Evolutionary conservation across 2,888 invertebrate species (phyloP), one percentile per base, ranked within the genome.

Genomic region (Orchesella flavescens): DNA sequence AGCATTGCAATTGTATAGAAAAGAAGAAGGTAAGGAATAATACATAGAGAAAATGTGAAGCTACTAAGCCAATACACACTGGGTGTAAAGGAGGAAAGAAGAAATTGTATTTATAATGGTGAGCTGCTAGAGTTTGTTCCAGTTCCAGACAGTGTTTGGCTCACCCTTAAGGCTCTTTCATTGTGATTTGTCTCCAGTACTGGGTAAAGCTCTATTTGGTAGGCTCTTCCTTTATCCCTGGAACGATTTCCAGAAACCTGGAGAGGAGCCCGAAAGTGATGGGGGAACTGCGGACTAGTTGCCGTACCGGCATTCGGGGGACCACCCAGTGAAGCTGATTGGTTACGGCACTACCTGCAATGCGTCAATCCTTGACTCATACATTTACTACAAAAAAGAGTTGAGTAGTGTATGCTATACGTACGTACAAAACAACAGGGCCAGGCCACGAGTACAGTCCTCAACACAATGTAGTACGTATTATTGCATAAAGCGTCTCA

Each of bases 331-430:
- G 21, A 19, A 74, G 73, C 92, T 92, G 93, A 94, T 95, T 94
- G 94, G 94, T 92, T 92, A 92, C 91, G 92, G 93, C 71, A 93
- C 93, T 93, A 94, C 94, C 95, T 94, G 94, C 94, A 94, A 94
- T 94, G 94, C 94, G 94, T 94, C 94, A 94, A 92, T 91, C 91
- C 90, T 89, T 88, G 88, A 86, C 84, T 87, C 74, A 75, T 74
- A 74, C 74, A 66, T 71, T 55, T 63, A 72, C 72, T 55, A 63
- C 63, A 80, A 66, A 80, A 73, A 69, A 49, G 65, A 65, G 44
- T 57, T 34, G 65, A 68, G 46, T 77, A 44, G 13, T 68, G 2
- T 49, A 44, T 66, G 15, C 1, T n/a, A 17, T 17, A 65, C 43
- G 24, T 23, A 63, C 24, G 21, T 9, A 63, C 63, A 19, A 21